Evolutionary conservation across 2,888 invertebrate genomes (phyloP), one percentile per base, ranked within the genome.

Genomic region (Tipula lateralis): DNA sequence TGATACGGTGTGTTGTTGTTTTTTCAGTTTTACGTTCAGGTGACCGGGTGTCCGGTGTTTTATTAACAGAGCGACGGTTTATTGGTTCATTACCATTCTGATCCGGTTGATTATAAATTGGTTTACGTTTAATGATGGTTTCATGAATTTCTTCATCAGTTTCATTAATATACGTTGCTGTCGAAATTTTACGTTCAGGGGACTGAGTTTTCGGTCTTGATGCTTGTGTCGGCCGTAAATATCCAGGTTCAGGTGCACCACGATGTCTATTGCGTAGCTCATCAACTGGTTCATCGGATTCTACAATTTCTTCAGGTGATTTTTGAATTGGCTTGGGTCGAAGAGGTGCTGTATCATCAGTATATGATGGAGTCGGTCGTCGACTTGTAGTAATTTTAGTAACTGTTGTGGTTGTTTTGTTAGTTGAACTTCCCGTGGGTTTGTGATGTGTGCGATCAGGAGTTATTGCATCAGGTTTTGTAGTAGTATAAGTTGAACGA

Each of bases 271-370:
- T 66, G 24, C 2, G 19, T 4, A 24, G 66, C 24, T 66, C 66
- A 12, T 66, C 66, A 87, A 16, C 88, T 88, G 39, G 86, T 86
- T 82, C 87, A 86, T 39, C 44, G 0, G 44, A 50, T 6, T 84
- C 84, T 5, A 82, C 2, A 82, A 82, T 29, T 30, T 82, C 30
- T 82, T 29, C 82, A 82, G 82, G 32, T 16, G 30, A 29, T 30
- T 82, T 82, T 82, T 30, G n/a, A 30, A 30, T n/a, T 7, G 32
- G 66, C 24, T 66, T 66, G 0, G 9, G 66, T 9, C 66, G 6
- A 24, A 66, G 24, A 2, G 66, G 24, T 24, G 12, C 7, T 9
- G 66, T 66, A 2, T 50, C 44, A 50, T 66, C 66, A 7, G 66
- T 19, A 0, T 66, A 66, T 9, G 66, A 9, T 24, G 66, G 24